These are phyloP conservation scores for Leptinotarsa defecta DNA, from an alignment of 1,140 invertebrate species.

Conservation along the genomic window DNA sequence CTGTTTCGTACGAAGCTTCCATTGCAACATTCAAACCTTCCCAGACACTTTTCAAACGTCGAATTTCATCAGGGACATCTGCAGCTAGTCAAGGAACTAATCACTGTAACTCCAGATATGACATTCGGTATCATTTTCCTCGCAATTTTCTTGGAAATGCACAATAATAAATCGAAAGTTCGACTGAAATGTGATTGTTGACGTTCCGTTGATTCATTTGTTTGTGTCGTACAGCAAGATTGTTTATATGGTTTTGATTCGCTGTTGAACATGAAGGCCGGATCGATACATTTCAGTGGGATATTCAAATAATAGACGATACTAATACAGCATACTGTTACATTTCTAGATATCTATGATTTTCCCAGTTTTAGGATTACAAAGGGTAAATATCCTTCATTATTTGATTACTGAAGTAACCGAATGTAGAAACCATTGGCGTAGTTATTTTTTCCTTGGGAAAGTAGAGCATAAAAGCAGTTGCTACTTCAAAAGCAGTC, in stretches of 20 bases:
- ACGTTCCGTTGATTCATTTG: neutral
- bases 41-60: slow-evolving; percentile 1
- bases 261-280: neutral
- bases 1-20: neutral
- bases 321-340: too few species aligned
- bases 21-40: neutral
- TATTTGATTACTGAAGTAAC: too few species aligned
- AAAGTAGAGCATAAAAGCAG: too few species aligned
- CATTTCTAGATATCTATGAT: too few species aligned
- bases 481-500: too few species aligned
- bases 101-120: slow-evolving; percentile 1
- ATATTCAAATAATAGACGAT: neutral
- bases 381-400: too few species aligned
- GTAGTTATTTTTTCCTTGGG: too few species aligned
- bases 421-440: too few species aligned
- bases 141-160: slow-evolving; percentile 5
- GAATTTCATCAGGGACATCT: slow-evolving; percentile 10
- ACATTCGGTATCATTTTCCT: slow-evolving; percentile 7
- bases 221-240: slow-evolving; percentile 11
- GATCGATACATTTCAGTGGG: slow-evolving; percentile 5
- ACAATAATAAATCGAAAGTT: slow-evolving; percentile 1
- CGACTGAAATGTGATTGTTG: slow-evolving; percentile 11
- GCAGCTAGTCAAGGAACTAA: slow-evolving; percentile 13
- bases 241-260: neutral
- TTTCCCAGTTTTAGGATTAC: too few species aligned